These are phyloP conservation scores for Melanotaenia parkinsoni DNA, from an alignment of 2,797 vertebrate species.

Conservation along the genomic window DNA sequence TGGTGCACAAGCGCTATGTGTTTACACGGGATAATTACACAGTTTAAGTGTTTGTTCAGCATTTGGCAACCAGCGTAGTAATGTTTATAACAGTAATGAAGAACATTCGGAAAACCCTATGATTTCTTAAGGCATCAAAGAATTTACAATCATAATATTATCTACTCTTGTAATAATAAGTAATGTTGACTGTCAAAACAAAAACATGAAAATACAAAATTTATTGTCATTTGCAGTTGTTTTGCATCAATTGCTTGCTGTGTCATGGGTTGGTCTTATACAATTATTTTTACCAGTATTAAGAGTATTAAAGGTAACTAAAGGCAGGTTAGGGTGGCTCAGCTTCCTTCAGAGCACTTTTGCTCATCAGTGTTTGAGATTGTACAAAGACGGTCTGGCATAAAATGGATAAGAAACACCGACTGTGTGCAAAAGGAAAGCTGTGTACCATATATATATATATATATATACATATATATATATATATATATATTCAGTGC, in stretches of 20 bases:
- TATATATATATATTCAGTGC: too few species aligned
- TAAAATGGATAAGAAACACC: too few species aligned
- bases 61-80: slow-evolving; percentile 8
- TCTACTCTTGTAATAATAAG: background rate
- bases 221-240: background rate
- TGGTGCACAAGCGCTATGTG: slow-evolving; percentile 6
- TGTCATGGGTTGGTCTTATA: background rate
- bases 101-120: slow-evolving; percentile 1
- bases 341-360: background rate
- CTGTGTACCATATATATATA: too few species aligned
- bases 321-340: background rate
- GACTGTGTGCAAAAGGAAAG: too few species aligned
- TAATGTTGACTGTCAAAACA: background rate
- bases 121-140: slow-evolving; percentile 2
- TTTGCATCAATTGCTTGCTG: background rate
- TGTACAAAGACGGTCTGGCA: too few species aligned
- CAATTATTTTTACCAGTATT: background rate
- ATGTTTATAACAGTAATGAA: slow-evolving; percentile 13
- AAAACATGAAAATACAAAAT: background rate
- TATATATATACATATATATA: too few species aligned
- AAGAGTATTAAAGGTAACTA: background rate
- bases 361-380: background rate
- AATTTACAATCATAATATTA: background rate
- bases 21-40: slow-evolving; percentile 23
- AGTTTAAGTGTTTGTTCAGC: slow-evolving; percentile 24